These are phyloP conservation scores for Spilogale gracilis DNA, from an alignment of 2,113 vertebrate genomes.

Conservation along the genomic window DNA sequence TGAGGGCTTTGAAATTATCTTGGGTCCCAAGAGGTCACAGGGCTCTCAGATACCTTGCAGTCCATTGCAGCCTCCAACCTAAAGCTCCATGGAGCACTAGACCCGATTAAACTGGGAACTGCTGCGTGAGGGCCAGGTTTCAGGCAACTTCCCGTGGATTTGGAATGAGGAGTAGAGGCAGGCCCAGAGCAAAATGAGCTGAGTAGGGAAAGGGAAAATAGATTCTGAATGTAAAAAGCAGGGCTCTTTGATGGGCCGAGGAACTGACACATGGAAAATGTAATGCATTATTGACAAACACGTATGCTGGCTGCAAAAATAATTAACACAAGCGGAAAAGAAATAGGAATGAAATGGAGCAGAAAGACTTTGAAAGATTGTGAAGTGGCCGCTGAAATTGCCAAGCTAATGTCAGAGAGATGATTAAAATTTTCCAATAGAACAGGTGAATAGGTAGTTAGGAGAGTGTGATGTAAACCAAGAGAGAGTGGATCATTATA, in stretches of 20 bases:
- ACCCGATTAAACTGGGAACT: neutral
- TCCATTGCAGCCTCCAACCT: neutral
- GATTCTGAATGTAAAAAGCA: constrained; percentile 67
- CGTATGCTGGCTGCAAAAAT: constrained; percentile 79
- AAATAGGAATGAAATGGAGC: constrained; percentile 78
- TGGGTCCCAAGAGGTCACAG: neutral
- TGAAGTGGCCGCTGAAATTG: constrained; percentile 73
- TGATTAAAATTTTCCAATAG: constrained; percentile 77
- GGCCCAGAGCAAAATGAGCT: constrained; percentile 75
- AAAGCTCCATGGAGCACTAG: neutral
- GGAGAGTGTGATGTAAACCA: constrained; percentile 72
- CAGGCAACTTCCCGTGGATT: constrained; percentile 24
- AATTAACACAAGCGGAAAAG: constrained; percentile 80
- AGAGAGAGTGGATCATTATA: constrained; percentile 69
- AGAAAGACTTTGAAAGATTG: constrained; percentile 79
- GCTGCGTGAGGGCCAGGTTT: constrained; percentile 3
- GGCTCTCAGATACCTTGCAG: neutral
- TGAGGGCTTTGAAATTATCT: neutral
- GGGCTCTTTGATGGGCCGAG: constrained; percentile 69
- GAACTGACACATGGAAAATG: constrained; percentile 80
- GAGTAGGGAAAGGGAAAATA: constrained; percentile 71
- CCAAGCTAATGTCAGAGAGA: constrained; percentile 76
- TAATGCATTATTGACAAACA: constrained; percentile 81
- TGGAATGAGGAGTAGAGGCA: constrained; percentile 54
- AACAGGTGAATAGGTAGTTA: constrained; percentile 83